A percentile compares a stretch with the other conserved stretches of the same genome.
Conservation (phyloP, 2,888 invertebrate species). For the Abscondita cerata region DNA sequence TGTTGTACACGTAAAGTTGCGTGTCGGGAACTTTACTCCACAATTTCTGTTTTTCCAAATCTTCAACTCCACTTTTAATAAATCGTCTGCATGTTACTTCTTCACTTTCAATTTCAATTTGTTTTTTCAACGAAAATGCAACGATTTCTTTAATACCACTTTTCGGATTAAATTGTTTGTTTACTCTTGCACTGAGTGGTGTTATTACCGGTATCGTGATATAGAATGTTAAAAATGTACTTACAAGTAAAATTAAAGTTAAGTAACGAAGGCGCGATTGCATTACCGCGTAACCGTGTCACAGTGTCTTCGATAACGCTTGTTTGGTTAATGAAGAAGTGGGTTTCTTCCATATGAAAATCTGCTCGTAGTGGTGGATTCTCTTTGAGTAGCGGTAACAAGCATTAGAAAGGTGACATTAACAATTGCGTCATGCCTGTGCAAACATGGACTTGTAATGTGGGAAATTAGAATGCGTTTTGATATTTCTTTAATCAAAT, state of each 20-base stretch:
- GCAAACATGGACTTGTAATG: slow-evolving; percentile 14
- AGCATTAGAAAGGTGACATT: slow-evolving; percentile 29
- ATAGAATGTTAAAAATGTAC: slow-evolving; percentile 25
- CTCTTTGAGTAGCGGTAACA: slow-evolving; percentile 30
- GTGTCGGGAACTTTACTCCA: slow-evolving; percentile 27
- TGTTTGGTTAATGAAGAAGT: slow-evolving; percentile 17
- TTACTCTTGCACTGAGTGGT: not conserved
- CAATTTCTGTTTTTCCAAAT: slow-evolving; percentile 11
- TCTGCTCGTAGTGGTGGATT: slow-evolving; percentile 23
- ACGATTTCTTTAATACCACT: slow-evolving; percentile 64
- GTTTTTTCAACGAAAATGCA: slow-evolving; percentile 66
- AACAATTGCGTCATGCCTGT: slow-evolving; percentile 18
- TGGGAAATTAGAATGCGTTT: slow-evolving; percentile 15
- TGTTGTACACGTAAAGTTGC: slow-evolving; percentile 27
- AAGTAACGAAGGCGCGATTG: slow-evolving; percentile 24
- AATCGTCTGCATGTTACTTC: slow-evolving; percentile 54
- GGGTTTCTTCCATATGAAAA: slow-evolving; percentile 22
- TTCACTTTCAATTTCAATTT: slow-evolving; percentile 62
- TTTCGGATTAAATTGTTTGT: slow-evolving; percentile 4
- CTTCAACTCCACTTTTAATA: not conserved
- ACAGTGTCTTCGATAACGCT: slow-evolving; percentile 16
- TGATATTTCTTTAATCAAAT: not conserved
- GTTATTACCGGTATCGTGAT: slow-evolving; percentile 17
- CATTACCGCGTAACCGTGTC: slow-evolving; percentile 24
- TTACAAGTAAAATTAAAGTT: slow-evolving; percentile 23